Conservation (phyloP, 1,140 invertebrate species). For the Pygmarrhopalites habei region DNA sequence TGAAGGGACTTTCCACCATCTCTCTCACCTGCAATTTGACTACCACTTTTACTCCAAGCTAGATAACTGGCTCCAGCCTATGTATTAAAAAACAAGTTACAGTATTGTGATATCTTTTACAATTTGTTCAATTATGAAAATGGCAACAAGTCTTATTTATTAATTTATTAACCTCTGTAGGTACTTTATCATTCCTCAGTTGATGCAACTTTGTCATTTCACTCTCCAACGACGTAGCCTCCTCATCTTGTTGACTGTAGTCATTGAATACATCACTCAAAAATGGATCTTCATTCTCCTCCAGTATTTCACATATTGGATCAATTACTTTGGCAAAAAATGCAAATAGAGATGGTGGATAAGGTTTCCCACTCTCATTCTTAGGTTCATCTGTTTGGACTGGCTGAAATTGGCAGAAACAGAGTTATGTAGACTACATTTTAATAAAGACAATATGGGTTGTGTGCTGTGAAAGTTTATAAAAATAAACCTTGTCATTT, state of each 20-base stretch:
- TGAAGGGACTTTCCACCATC: too few species aligned
- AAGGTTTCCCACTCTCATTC: slow-evolving; percentile 7
- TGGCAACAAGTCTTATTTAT: too few species aligned
- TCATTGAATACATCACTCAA: slow-evolving; percentile 16
- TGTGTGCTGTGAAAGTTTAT: too few species aligned
- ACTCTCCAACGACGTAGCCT: background rate
- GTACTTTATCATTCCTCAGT: slow-evolving; percentile 14
- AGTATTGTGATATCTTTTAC: too few species aligned
- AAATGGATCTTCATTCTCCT: slow-evolving; percentile 28
- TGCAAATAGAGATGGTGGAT: slow-evolving; percentile 33
- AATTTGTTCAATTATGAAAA: too few species aligned
- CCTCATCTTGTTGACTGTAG: slow-evolving; percentile 1
- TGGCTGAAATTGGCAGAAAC: too few species aligned
- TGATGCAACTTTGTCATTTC: slow-evolving; percentile 19
- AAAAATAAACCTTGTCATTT: slow-evolving; percentile 3
- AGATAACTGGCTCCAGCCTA: slow-evolving; percentile 16
- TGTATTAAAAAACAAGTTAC: too few species aligned
- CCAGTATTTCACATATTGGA: slow-evolving; percentile 20
- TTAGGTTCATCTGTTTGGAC: background rate
- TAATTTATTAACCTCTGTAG: slow-evolving; percentile 13
- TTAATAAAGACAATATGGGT: too few species aligned
- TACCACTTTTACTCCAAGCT: slow-evolving; percentile 30
- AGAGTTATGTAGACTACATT: too few species aligned
- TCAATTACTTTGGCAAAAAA: slow-evolving; percentile 35
- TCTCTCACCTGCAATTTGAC: slow-evolving; percentile 35